Evolutionary conservation across 2,797 vertebrate genomes (phyloP).

Genomic region (Rhyacichthys aspro): DNA sequence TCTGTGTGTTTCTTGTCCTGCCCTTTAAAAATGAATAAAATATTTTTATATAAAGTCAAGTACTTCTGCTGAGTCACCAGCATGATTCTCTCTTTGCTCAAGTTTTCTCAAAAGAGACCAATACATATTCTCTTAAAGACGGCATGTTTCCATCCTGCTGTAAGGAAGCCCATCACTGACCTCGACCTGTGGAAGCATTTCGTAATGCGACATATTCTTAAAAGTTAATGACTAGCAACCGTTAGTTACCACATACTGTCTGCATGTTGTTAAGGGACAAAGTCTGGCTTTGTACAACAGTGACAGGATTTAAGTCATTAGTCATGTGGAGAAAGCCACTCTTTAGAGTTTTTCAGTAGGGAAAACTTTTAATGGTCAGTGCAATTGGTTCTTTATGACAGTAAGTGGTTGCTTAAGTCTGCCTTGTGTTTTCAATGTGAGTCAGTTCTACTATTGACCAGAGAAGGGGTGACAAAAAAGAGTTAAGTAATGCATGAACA

Average conservation of each 20-base stretch:
- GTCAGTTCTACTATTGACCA: neutral
- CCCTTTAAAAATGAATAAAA: conserved; percentile 2
- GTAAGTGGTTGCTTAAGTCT: neutral
- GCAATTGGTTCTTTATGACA: neutral
- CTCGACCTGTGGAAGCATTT: neutral
- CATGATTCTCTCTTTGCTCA: conserved; percentile 14
- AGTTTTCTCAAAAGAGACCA: conserved; percentile 27
- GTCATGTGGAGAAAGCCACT: conserved; percentile 4
- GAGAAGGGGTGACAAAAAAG: neutral
- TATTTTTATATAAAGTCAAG: conserved; percentile 9
- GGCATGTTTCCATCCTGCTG: conserved; percentile 1
- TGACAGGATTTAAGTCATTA: conserved; percentile 22
- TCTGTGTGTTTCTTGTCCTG: neutral
- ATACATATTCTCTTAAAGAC: conserved; percentile 5
- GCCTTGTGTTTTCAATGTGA: neutral
- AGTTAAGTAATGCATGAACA: no score
- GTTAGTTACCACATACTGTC: conserved; percentile 12
- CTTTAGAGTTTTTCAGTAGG: neutral
- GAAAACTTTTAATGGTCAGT: conserved; percentile 9
- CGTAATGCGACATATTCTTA: conserved; percentile 13
- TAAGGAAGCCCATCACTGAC: conserved; percentile 13
- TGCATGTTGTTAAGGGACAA: conserved; percentile 11
- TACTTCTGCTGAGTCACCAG: conserved; percentile 26
- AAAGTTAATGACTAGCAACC: conserved; percentile 9
- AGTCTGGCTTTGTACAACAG: conserved; percentile 11